phyloP scores from a whole-genome alignment of 2,888 invertebrate genomes.

The Oscheius onirici region DNA sequence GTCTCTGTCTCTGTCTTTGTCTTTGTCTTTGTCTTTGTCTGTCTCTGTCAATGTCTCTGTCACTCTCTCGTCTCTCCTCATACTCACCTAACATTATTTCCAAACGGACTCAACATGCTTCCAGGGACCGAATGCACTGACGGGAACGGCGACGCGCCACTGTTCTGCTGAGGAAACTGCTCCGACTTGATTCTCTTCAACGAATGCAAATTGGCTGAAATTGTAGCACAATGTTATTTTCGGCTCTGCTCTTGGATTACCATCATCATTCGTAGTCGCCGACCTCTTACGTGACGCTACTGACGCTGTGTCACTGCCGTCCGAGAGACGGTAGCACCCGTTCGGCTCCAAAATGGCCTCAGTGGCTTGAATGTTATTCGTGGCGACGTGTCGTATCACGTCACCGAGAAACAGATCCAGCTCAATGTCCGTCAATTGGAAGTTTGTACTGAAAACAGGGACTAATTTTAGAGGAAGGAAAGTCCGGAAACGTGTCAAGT shows the following conservation, averaged over 20 bases:
- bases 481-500: no score
- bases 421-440: constrained; percentile 18
- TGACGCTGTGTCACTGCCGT: not conserved
- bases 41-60: not conserved
- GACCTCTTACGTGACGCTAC: no score
- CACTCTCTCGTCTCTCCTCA: not conserved
- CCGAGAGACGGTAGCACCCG: constrained; percentile 8
- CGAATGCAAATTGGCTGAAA: not conserved
- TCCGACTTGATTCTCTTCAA: constrained; percentile 34
- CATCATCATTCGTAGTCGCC: constrained; percentile 3
- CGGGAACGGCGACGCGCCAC: constrained; percentile 12
- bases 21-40: not conserved
- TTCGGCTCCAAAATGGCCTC: constrained; percentile 13
- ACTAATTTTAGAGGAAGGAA: not conserved
- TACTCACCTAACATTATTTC: constrained; percentile 17
- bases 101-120: constrained; percentile 27
- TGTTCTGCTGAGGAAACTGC: constrained; percentile 10
- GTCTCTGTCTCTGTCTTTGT: not conserved
- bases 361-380: not conserved
- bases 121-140: constrained; percentile 23
- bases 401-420: constrained; percentile 24
- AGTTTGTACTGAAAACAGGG: constrained; percentile 5
- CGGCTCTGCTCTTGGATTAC: not conserved
- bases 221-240: not conserved
- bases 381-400: constrained; percentile 12